Conservation (phyloP, 2,797 vertebrate species). For the Hapalemur alaotrensis region DNA sequence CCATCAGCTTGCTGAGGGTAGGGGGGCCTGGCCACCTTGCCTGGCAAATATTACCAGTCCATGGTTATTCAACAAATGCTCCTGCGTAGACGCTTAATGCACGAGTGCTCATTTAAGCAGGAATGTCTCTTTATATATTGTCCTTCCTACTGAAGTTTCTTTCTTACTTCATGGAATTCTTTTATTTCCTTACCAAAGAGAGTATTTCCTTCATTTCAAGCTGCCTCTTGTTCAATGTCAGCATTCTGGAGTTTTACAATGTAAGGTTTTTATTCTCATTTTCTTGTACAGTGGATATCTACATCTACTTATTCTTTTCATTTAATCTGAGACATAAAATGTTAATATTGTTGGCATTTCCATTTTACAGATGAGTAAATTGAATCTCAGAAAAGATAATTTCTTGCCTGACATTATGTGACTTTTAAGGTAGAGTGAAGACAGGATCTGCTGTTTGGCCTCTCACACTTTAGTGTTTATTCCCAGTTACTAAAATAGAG, state of each 20-base stretch:
- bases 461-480: conserved; percentile 8
- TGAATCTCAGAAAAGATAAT: conserved; percentile 54
- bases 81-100: not conserved
- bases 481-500: not conserved
- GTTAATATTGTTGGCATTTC: conserved; percentile 72
- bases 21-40: not conserved
- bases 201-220: not conserved
- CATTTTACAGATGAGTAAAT: conserved; percentile 73
- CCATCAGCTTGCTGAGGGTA: not conserved
- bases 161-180: not conserved
- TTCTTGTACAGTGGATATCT: not conserved
- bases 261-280: conserved; percentile 22
- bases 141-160: not conserved
- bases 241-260: not conserved
- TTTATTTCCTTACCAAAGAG: not conserved
- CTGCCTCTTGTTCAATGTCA: conserved; percentile 19
- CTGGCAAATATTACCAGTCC: too few species aligned
- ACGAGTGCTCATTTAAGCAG: not conserved
- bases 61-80: not conserved
- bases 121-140: not conserved
- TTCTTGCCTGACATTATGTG: conserved; percentile 56
- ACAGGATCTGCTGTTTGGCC: not conserved
- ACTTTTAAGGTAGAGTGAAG: conserved; percentile 51
- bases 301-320: conserved; percentile 29
- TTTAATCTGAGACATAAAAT: conserved; percentile 65